Percentiles rank a stretch among this genome's conserved stretches.
phyloP scores from a whole-genome alignment of 53 echinoderm and acorn worm genomes.

The Pentamera pediparva region DNA sequence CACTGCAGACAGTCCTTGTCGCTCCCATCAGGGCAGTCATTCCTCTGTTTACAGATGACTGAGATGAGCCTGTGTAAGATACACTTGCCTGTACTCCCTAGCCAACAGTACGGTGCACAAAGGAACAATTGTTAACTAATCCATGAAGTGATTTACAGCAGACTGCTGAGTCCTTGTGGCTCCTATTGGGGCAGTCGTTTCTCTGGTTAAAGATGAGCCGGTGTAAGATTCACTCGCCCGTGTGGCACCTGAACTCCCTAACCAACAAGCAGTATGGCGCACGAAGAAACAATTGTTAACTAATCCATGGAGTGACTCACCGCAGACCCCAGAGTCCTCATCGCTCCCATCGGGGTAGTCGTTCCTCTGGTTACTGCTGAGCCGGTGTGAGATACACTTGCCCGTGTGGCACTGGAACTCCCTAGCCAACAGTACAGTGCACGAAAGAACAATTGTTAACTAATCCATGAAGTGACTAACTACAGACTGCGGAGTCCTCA shows the following conservation, averaged over 20 bases:
- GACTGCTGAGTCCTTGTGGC: conserved; percentile 52
- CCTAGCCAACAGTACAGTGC: no score
- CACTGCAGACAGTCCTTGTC: conserved; percentile 71
- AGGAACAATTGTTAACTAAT: no score
- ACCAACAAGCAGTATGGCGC: no score
- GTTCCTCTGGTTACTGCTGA: conserved; percentile 45
- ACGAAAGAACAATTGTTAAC: no score
- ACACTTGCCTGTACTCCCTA: no score
- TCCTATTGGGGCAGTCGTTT: conserved; percentile 59
- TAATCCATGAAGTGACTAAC: no score
- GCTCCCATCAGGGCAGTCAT: conserved; percentile 59
- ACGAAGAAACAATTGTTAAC: no score
- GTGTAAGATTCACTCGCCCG: conserved; percentile 56
- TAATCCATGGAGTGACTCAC: no score
- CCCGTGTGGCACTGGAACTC: no score
- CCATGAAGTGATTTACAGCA: no score
- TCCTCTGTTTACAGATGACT: conserved; percentile 56
- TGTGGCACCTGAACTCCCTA: conserved; percentile 67
- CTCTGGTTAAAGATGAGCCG: conserved; percentile 62
- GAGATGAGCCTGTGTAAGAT: conserved; percentile 49
- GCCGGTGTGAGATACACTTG: conserved; percentile 58
- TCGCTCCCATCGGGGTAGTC: conserved; percentile 69
- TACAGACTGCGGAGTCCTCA: conserved; percentile 46
- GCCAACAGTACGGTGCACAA: no score
- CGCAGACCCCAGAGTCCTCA: conserved; percentile 46